Evolutionary conservation across 2,113 vertebrate genomes (phyloP).

Genomic region (Aramus guarauna): DNA sequence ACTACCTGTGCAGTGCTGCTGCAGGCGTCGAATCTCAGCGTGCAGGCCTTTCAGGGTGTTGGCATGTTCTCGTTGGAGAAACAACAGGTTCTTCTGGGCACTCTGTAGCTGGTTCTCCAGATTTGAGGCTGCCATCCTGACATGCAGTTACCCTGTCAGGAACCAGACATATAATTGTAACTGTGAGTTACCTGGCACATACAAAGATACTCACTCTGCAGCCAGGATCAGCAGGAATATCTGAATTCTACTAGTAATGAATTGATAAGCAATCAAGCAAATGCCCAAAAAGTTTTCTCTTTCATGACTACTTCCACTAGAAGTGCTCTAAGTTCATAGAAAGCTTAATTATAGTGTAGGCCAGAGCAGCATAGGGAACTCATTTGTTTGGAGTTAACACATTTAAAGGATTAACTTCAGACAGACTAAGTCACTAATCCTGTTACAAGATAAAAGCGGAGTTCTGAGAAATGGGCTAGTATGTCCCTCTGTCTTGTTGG

Average conservation of each 20-base stretch:
- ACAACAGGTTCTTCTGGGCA: constrained; percentile 94
- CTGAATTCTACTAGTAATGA: neutral
- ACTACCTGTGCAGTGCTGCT: constrained; percentile 95
- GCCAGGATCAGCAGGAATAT: neutral
- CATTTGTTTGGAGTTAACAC: constrained; percentile 31
- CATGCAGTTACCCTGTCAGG: constrained; percentile 39
- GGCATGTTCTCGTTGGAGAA: constrained; percentile 94
- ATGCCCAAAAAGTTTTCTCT: neutral
- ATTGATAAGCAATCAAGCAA: rapidly evolving
- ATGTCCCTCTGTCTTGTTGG: neutral
- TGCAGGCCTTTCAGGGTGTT: constrained; percentile 91
- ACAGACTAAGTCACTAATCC: constrained; percentile 34
- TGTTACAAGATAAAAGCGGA: neutral
- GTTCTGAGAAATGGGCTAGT: neutral
- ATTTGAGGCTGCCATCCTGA: constrained; percentile 87
- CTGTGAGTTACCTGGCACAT: neutral
- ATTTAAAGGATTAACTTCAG: constrained; percentile 45
- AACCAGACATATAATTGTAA: neutral
- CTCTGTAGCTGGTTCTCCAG: constrained; percentile 97
- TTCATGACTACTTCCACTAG: neutral
- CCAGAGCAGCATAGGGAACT: neutral
- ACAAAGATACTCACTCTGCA: too few relatives aligned
- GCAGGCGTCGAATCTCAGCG: constrained; percentile 88
- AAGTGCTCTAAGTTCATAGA: neutral
- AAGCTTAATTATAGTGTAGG: neutral